A percentile compares a stretch with the other conserved stretches of the same genome.
These are phyloP conservation scores for Leucoraja erinaceus DNA, from an alignment of 2,113 vertebrate species.

Conservation along the genomic window DNA sequence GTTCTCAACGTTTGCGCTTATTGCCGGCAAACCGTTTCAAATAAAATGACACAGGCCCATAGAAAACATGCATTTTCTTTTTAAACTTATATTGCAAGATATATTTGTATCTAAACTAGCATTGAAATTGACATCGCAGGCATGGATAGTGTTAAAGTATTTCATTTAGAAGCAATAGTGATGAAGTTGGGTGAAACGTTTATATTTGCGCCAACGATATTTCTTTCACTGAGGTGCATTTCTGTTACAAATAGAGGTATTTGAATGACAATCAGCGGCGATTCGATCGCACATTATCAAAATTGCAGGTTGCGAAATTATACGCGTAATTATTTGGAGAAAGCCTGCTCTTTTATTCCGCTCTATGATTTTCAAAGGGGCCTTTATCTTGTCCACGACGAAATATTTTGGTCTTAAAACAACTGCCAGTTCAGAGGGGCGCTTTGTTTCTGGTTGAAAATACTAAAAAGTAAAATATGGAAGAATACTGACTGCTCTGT, in stretches of 20 bases:
- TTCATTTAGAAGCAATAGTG: neutral
- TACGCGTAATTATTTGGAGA: neutral
- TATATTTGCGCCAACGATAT: neutral
- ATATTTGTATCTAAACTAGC: neutral
- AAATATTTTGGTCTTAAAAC: neutral
- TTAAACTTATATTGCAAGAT: neutral
- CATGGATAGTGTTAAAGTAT: neutral
- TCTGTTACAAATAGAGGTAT: neutral
- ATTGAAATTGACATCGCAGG: neutral
- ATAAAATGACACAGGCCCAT: neutral
- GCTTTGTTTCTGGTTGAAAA: neutral
- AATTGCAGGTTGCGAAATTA: neutral
- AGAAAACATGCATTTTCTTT: neutral
- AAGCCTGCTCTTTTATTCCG: too few species aligned
- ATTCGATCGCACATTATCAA: neutral
- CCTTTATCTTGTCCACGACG: neutral
- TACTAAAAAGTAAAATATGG: neutral
- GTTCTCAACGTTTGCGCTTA: neutral
- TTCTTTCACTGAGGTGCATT: neutral
- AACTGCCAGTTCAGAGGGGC: slow-evolving; percentile 5
- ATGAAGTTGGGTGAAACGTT: neutral
- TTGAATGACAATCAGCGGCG: neutral
- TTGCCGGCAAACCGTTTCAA: neutral
- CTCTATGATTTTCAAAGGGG: neutral
- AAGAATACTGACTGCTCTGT: neutral